phyloP scores from a whole-genome alignment of 2,797 vertebrate genomes.

The Micrastur ruficollis region DNA sequence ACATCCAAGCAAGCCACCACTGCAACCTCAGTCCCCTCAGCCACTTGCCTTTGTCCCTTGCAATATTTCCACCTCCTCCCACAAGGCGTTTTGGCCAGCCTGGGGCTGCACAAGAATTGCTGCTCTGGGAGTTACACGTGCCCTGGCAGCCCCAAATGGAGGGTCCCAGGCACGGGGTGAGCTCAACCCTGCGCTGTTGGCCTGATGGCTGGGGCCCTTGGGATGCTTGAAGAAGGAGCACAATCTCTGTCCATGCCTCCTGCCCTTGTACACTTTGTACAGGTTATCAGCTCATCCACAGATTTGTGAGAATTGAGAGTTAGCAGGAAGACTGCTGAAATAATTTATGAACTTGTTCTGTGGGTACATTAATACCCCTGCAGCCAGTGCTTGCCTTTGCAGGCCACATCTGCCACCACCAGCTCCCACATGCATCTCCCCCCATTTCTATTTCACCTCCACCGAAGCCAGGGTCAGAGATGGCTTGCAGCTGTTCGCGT shows the following conservation, averaged over 20 bases:
- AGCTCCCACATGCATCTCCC: not conserved
- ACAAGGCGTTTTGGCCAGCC: not conserved
- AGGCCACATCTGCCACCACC: not conserved
- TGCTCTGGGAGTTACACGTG: not conserved
- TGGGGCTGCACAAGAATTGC: not conserved
- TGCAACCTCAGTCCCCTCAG: not conserved
- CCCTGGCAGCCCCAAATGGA: not conserved
- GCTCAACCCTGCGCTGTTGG: not conserved
- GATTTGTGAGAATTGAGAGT: not conserved
- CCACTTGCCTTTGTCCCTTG: not conserved
- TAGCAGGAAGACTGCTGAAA: not conserved
- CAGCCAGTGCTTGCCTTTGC: not conserved
- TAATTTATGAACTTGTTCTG: not conserved
- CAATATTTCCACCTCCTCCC: not conserved
- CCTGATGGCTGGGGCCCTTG: not conserved
- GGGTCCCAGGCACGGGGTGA: fast-evolving
- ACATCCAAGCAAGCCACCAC: not conserved
- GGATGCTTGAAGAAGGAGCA: not conserved
- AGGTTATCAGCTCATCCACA: not conserved
- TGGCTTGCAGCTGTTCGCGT: not conserved
- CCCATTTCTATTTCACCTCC: not conserved
- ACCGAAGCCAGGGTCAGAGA: not conserved
- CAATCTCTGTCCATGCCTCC: not conserved
- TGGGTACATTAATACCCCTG: not conserved
- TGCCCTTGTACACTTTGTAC: not conserved